phyloP scores from a whole-genome alignment of 1,140 invertebrate genomes.

The Papilio aristodemus region DNA sequence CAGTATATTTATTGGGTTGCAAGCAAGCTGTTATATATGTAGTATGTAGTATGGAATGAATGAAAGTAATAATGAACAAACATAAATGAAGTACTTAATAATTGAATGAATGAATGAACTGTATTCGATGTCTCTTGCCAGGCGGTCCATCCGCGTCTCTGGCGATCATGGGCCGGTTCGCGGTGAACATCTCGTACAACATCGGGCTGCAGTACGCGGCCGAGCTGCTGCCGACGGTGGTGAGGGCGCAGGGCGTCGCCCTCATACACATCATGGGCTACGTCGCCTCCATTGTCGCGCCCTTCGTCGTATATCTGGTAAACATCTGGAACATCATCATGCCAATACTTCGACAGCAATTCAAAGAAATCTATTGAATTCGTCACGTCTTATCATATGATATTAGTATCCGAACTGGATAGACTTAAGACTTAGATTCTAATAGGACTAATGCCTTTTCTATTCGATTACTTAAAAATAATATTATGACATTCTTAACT shows the following conservation, averaged over 20 bases:
- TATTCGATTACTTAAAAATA: too few species aligned
- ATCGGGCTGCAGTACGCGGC: constrained; percentile 94
- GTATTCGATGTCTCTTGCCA: constrained; percentile 66
- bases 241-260: constrained; percentile 90
- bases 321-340: constrained; percentile 42
- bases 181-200: constrained; percentile 93
- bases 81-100: background rate
- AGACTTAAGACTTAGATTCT: too few species aligned
- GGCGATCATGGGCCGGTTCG: constrained; percentile 90
- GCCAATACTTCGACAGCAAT: too few species aligned
- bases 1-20: too few species aligned
- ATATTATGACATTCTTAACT: too few species aligned
- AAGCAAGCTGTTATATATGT: too few species aligned
- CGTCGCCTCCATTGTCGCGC: constrained; percentile 88
- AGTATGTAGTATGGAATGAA: background rate
- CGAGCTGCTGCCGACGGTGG: constrained; percentile 91
- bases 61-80: too few species aligned
- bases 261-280: constrained; percentile 93
- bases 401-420: too few species aligned
- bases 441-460: too few species aligned
- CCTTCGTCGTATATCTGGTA: constrained; percentile 90
- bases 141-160: constrained; percentile 85
- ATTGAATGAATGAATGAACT: background rate
- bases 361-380: too few species aligned
- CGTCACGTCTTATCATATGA: too few species aligned